Evolutionary conservation across 1,140 invertebrate genomes (phyloP), one percentile per base, ranked within the genome.

Genomic region (Drosophila bocki): DNA sequence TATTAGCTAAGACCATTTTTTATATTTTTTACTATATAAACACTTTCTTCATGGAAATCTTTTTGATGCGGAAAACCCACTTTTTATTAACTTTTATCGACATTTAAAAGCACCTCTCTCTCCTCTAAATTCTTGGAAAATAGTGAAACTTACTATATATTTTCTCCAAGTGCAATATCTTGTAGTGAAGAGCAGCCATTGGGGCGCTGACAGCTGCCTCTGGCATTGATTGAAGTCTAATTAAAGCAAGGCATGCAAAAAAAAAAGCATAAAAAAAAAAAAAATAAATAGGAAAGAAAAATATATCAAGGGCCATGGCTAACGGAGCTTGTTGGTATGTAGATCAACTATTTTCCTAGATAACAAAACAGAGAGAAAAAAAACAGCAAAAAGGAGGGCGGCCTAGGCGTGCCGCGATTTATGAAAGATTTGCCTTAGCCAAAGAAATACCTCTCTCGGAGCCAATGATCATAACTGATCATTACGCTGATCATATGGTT

Each of bases 141-240:
- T 37, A 22, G 0, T 1, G 0, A 26, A 15, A 56, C 53, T 1
- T 0, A n/a, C 53, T 39, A 56, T n/a, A 39, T n/a, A 1, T 9
- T 3, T 56, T 56, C 19, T n/a, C 19, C 9, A 39, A 39, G 53
- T 56, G 53, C 19, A 54, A 4, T 22, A 15, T 54, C 33, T 37
- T 37, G 12, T 0, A 11, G 13, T 39, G 35, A 56, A 56, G 53
- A 56, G 35, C 53, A 68, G 80, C 56, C 62, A 64, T 32, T 84
- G 82, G 80, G 80, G 76, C 70, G 74, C 80, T 74, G 70, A 69
- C 50, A 53, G 37, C 62, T 70, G 62, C 69, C 70, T 78, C 50
- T 88, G 83, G 84, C 84, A 90, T 90, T 88, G 85, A 88, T 90
- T 88, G 81, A 88, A 88, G 84, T 74, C 84, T 88, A 88, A 88